These are phyloP conservation scores for Micronycteris hirsuta DNA, from an alignment of 2,113 vertebrate genomes.

Conservation along the genomic window DNA sequence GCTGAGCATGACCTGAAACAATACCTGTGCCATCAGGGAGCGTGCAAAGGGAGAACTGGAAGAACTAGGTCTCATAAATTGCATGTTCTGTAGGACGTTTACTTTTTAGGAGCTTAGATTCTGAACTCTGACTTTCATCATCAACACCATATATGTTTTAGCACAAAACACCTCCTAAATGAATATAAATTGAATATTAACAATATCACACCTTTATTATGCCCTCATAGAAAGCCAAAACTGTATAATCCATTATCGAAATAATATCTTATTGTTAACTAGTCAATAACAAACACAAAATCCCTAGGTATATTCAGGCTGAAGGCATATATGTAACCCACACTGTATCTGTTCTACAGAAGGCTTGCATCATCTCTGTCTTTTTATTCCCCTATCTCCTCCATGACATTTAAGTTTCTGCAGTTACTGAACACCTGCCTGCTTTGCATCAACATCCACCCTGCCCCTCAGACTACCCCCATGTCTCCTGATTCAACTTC, in stretches of 20 bases:
- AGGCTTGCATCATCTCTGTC: not conserved
- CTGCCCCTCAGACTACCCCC: not conserved
- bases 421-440: not conserved
- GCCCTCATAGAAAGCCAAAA: not conserved
- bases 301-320: not conserved
- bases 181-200: not conserved
- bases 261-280: not conserved
- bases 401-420: not conserved
- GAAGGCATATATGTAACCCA: not conserved
- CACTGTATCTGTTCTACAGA: not conserved
- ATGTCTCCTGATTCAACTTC: not conserved
- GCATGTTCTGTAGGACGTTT: not conserved
- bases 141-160: not conserved
- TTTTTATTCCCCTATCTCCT: not conserved
- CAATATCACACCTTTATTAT: not conserved
- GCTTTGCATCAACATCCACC: not conserved
- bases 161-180: not conserved
- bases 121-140: not conserved
- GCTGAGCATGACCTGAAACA: conserved; percentile 5
- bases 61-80: not conserved
- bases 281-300: not conserved
- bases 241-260: not conserved
- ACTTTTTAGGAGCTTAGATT: not conserved
- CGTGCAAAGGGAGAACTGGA: not conserved
- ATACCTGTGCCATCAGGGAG: not conserved